phyloP scores from a whole-genome alignment of 2,113 vertebrate genomes.

The Ochotona curzoniae region DNA sequence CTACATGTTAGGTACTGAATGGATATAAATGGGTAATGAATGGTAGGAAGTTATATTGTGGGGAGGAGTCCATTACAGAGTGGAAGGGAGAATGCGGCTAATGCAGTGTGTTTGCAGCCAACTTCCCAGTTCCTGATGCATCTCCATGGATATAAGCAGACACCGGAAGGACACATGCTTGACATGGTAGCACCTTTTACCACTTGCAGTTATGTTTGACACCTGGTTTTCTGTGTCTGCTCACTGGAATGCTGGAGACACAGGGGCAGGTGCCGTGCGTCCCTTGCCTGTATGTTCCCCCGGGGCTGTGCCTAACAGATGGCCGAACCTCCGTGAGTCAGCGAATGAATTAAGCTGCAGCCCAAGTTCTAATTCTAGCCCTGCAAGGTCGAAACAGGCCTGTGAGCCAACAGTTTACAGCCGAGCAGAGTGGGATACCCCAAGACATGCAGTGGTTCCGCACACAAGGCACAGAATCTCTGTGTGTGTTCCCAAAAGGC shows the following conservation, averaged over 20 bases:
- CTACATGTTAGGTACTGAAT: not conserved
- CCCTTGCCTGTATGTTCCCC: not conserved
- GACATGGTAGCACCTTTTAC: not conserved
- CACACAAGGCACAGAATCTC: not conserved
- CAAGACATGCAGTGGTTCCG: not conserved
- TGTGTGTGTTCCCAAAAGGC: too few relatives aligned
- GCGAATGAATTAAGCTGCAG: not conserved
- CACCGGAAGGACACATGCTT: not conserved
- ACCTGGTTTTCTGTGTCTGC: not conserved
- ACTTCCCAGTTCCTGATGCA: not conserved
- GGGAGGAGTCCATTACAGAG: not conserved
- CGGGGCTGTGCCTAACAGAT: not conserved
- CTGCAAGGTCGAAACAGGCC: not conserved
- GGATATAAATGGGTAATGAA: not conserved
- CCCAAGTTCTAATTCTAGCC: not conserved
- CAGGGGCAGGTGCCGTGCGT: not conserved
- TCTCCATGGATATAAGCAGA: not conserved
- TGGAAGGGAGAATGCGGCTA: not conserved
- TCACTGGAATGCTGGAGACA: not conserved
- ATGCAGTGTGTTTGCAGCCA: not conserved
- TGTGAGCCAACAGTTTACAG: not conserved
- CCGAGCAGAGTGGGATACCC: too few relatives aligned
- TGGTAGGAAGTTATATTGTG: conserved; percentile 2
- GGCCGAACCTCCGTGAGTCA: not conserved
- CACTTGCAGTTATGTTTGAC: not conserved